Conservation (phyloP, 2,113 vertebrate species). For the Heptranchias perlo region DNA sequence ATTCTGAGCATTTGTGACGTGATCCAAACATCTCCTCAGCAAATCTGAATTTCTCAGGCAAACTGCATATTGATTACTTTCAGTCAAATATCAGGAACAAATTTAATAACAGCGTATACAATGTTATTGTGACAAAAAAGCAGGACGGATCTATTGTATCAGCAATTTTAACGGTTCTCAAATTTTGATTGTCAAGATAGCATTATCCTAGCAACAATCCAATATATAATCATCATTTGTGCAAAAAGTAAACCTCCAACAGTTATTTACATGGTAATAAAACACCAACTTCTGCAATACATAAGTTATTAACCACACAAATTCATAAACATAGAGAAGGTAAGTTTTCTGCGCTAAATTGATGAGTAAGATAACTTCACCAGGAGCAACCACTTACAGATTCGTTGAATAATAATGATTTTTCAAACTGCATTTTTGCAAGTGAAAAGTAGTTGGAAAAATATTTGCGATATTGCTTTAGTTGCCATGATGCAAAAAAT, state of each 20-base stretch:
- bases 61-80: background rate
- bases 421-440: conserved; percentile 6
- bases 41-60: background rate
- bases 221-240: background rate
- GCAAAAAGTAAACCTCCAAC: conserved; percentile 3
- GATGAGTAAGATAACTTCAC: background rate
- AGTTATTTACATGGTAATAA: conserved; percentile 20
- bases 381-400: background rate
- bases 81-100: background rate
- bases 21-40: background rate
- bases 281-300: background rate
- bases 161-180: background rate
- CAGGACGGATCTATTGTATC: background rate
- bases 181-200: background rate
- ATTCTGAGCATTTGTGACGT: background rate
- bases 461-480: conserved; percentile 29
- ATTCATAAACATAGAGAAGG: background rate
- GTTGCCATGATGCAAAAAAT: conserved; percentile 40
- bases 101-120: background rate
- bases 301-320: background rate
- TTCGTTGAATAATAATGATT: conserved; percentile 17
- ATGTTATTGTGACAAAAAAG: background rate
- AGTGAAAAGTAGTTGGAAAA: background rate
- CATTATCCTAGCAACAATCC: background rate
- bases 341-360: background rate